A percentile compares a stretch with the other conserved stretches of the same genome.
These are phyloP conservation scores for Oreochromis aureus DNA, from an alignment of 2,113 vertebrate genomes.

Conservation along the genomic window DNA sequence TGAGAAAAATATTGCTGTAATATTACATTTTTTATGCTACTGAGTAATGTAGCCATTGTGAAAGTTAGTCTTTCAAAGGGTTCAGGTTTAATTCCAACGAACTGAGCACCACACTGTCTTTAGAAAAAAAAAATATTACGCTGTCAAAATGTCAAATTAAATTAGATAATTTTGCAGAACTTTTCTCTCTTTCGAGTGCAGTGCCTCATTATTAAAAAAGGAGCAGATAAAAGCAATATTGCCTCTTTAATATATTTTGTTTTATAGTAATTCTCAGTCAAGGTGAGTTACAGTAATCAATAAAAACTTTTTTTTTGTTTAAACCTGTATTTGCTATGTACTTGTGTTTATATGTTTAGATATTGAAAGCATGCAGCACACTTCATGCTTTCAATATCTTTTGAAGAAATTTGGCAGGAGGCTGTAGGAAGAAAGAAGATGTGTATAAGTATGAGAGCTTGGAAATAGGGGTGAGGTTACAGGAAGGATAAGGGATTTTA, in stretches of 20 bases:
- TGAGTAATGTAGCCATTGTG: not conserved
- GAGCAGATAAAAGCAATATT: not conserved
- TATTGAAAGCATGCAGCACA: not conserved
- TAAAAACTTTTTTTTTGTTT: not conserved
- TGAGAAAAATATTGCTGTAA: conserved; percentile 33
- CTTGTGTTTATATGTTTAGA: not conserved
- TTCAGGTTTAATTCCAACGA: not conserved
- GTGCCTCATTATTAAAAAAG: not conserved
- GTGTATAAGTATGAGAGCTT: not conserved
- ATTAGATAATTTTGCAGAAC: not conserved
- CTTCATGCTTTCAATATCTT: not conserved
- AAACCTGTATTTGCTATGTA: not conserved
- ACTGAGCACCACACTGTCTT: not conserved
- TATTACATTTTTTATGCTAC: conserved; percentile 11
- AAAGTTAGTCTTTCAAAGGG: not conserved
- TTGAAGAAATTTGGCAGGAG: not conserved
- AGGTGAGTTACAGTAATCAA: not conserved
- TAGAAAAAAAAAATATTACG: not conserved
- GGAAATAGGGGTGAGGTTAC: not conserved
- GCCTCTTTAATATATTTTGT: not conserved
- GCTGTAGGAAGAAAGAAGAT: not conserved
- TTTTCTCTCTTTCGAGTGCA: not conserved
- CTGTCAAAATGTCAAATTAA: not conserved
- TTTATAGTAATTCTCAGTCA: not conserved
- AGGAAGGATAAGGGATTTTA: conserved; percentile 1